phyloP scores from a whole-genome alignment of 2,888 invertebrate genomes.

The Bimastos eiseni region DNA sequence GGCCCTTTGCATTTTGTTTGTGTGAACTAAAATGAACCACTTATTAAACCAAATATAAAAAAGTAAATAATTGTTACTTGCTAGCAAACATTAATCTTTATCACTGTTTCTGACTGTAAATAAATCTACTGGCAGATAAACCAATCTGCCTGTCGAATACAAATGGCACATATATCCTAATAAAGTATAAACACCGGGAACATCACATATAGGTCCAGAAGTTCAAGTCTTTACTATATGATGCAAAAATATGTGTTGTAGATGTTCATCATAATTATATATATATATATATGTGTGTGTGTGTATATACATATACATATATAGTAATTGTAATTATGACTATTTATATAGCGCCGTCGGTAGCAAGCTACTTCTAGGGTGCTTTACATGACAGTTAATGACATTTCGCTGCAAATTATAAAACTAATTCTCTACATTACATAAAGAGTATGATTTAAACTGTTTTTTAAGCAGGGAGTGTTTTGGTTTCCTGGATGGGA shows the following conservation, averaged over 20 bases:
- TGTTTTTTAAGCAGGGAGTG: too few relatives aligned
- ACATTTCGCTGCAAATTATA: too few relatives aligned
- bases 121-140: background rate
- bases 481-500: too few relatives aligned
- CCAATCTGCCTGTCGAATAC: background rate
- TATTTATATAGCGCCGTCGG: too few relatives aligned
- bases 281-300: too few relatives aligned
- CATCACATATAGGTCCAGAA: background rate
- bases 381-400: too few relatives aligned
- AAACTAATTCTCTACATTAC: too few relatives aligned
- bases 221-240: background rate
- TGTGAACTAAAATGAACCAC: background rate
- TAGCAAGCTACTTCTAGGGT: too few relatives aligned
- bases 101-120: background rate
- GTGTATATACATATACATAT: too few relatives aligned
- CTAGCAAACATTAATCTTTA: background rate
- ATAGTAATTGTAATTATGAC: too few relatives aligned
- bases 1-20: background rate
- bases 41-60: background rate
- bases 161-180: background rate
- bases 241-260: background rate
- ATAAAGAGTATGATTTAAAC: too few relatives aligned
- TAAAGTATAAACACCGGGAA: background rate
- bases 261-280: background rate
- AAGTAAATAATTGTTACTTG: background rate